A percentile compares a stretch with the other conserved stretches of the same genome.
Evolutionary conservation across 2,888 invertebrate species (phyloP).

Genomic region (Caenorhabditis sp.): DNA sequence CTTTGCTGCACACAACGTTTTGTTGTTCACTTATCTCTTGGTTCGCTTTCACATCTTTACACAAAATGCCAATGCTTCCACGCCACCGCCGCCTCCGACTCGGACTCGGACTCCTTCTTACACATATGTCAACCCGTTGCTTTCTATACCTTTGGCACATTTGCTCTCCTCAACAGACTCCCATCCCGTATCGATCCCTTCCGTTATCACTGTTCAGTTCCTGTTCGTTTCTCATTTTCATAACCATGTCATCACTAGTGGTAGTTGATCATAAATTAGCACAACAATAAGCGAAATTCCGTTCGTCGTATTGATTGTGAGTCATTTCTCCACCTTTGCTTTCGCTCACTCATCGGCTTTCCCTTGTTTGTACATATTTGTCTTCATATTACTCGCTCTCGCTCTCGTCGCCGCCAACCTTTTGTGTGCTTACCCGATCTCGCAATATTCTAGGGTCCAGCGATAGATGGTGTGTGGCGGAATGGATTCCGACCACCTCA

Average conservation of each 20-base stretch:
- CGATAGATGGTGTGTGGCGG: constrained; percentile 69
- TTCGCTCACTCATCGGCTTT: constrained; percentile 25
- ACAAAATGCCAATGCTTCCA: constrained; percentile 56
- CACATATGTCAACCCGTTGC: constrained; percentile 51
- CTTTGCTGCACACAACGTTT: constrained; percentile 43
- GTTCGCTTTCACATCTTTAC: constrained; percentile 53
- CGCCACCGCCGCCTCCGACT: constrained; percentile 53
- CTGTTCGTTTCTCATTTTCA: constrained; percentile 7
- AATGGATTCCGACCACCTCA: constrained; percentile 66
- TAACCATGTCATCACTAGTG: constrained; percentile 15
- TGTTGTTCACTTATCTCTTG: constrained; percentile 57
- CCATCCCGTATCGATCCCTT: constrained; percentile 17
- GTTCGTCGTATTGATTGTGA: constrained; percentile 16
- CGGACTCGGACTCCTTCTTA: constrained; percentile 47
- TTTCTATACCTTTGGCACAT: constrained; percentile 51
- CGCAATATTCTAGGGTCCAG: constrained; percentile 13
- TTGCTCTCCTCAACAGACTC: constrained; percentile 28
- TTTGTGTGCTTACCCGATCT: constrained; percentile 22
- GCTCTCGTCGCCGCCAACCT: constrained; percentile 7
- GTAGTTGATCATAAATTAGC: constrained; percentile 26
- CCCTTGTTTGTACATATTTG: constrained; percentile 54
- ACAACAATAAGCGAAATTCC: constrained; percentile 14
- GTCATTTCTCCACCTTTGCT: background rate
- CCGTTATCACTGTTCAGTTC: constrained; percentile 14
- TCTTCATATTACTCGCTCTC: constrained; percentile 45